Percentiles rank a stretch among this genome's conserved stretches.
Conservation (phyloP, 2,888 invertebrate species). For the Malthinus seriepunctatus region DNA sequence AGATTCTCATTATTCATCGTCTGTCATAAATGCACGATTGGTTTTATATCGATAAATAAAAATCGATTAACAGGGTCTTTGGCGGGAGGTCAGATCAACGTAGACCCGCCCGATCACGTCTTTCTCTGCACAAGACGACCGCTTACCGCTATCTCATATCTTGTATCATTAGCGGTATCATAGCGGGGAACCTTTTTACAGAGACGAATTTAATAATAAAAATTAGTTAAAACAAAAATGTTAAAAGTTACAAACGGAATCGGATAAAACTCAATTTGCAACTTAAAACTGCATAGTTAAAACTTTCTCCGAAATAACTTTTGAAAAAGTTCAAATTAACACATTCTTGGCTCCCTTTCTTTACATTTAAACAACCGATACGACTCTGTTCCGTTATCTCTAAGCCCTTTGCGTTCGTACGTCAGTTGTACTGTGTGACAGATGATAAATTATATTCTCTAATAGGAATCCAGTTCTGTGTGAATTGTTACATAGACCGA, state of each 20-base stretch:
- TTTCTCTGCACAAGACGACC: constrained; percentile 37
- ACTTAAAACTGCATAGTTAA: constrained; percentile 3
- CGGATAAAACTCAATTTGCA: not conserved
- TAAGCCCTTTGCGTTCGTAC: constrained; percentile 44
- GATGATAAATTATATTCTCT: constrained; percentile 55
- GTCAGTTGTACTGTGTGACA: constrained; percentile 47
- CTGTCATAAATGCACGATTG: constrained; percentile 40
- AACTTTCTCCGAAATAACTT: not conserved
- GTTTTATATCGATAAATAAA: constrained; percentile 45
- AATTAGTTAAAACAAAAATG: not conserved
- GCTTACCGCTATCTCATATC: constrained; percentile 41
- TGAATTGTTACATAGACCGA: constrained; percentile 50
- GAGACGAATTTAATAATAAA: constrained; percentile 31
- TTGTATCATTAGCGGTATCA: constrained; percentile 48
- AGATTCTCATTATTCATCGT: constrained; percentile 39
- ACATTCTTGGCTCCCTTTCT: not conserved
- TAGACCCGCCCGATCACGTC: constrained; percentile 37
- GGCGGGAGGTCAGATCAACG: constrained; percentile 39
- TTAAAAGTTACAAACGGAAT: not conserved
- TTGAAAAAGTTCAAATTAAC: not conserved
- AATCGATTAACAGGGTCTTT: constrained; percentile 44
- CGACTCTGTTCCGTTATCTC: constrained; percentile 42
- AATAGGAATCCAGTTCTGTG: constrained; percentile 53
- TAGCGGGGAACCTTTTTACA: constrained; percentile 41
- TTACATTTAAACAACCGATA: constrained; percentile 18